Conservation (phyloP, 2,113 vertebrate genomes). For the Balaeniceps rex region DNA sequence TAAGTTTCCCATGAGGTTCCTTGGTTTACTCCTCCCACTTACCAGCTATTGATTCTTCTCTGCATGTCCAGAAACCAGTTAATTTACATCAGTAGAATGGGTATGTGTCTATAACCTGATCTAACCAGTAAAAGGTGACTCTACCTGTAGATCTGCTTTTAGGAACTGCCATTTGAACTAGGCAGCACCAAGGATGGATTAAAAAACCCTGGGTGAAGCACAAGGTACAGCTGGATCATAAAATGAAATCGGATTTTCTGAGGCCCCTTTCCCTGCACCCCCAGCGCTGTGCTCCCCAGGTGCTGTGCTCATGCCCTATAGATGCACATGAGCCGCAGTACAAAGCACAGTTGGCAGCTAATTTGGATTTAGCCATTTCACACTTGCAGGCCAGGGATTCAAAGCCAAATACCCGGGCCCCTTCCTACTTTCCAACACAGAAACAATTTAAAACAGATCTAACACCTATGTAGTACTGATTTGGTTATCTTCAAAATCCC, state of each 20-base stretch:
- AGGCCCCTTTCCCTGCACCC: background rate
- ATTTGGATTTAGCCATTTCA: constrained; percentile 51
- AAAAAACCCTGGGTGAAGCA: background rate
- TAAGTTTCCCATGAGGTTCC: background rate
- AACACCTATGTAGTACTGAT: constrained; percentile 58
- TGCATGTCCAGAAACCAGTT: background rate
- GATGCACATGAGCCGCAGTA: background rate
- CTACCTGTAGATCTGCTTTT: background rate
- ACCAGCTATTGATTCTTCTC: background rate
- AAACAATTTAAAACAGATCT: constrained; percentile 55
- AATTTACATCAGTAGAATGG: background rate
- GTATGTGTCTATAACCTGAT: background rate
- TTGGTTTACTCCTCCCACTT: background rate
- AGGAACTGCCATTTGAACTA: background rate
- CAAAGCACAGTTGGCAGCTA: constrained; percentile 41
- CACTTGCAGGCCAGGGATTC: constrained; percentile 35
- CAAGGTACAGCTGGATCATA: background rate
- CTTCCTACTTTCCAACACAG: constrained; percentile 42
- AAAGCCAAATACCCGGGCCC: constrained; percentile 12
- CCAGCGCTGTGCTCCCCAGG: background rate
- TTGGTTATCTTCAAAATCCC: constrained; percentile 61
- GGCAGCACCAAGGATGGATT: background rate
- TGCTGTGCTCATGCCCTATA: background rate
- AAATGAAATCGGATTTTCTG: background rate
- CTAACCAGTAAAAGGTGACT: background rate